Percentiles rank a stretch among this genome's conserved stretches.
These are phyloP conservation scores for Sorex fumeus DNA, from an alignment of 2,113 vertebrate species.

Conservation along the genomic window DNA sequence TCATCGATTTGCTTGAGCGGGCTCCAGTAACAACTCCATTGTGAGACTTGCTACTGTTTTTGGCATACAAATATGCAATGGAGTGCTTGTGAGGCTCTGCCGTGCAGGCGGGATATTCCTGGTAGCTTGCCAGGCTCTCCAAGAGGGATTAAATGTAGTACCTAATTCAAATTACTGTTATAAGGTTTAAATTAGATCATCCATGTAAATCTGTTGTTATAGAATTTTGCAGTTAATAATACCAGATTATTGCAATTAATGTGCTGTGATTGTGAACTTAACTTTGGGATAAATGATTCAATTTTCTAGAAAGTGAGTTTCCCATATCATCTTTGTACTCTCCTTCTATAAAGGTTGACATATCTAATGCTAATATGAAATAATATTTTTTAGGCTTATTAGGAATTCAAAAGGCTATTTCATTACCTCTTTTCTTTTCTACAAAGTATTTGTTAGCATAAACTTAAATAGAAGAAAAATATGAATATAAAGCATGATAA, in stretches of 20 bases:
- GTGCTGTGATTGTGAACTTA: background rate
- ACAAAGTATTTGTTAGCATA: slow-evolving; percentile 56
- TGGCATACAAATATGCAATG: too few species aligned
- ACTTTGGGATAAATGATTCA: slow-evolving; percentile 36
- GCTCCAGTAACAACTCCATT: too few species aligned
- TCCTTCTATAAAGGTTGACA: slow-evolving; percentile 50
- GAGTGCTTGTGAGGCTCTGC: too few species aligned
- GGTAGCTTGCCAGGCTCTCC: too few species aligned
- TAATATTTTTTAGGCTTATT: slow-evolving; percentile 48
- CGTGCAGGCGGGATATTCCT: too few species aligned
- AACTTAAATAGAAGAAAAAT: slow-evolving; percentile 54
- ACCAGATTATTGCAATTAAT: slow-evolving; percentile 15
- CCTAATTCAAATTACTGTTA: background rate
- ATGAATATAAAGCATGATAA: slow-evolving; percentile 60
- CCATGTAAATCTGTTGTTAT: background rate
- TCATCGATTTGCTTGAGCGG: too few species aligned
- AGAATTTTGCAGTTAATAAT: background rate
- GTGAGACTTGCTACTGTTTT: too few species aligned
- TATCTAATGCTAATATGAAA: slow-evolving; percentile 37
- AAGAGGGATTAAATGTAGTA: too few species aligned
- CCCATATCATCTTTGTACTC: background rate
- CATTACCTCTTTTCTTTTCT: background rate
- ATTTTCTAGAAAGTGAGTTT: slow-evolving; percentile 18
- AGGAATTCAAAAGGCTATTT: slow-evolving; percentile 60
- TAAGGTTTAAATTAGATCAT: slow-evolving; percentile 31